phyloP scores from a whole-genome alignment of 2,797 vertebrate species.

The Melanogrammus aeglefinus region DNA sequence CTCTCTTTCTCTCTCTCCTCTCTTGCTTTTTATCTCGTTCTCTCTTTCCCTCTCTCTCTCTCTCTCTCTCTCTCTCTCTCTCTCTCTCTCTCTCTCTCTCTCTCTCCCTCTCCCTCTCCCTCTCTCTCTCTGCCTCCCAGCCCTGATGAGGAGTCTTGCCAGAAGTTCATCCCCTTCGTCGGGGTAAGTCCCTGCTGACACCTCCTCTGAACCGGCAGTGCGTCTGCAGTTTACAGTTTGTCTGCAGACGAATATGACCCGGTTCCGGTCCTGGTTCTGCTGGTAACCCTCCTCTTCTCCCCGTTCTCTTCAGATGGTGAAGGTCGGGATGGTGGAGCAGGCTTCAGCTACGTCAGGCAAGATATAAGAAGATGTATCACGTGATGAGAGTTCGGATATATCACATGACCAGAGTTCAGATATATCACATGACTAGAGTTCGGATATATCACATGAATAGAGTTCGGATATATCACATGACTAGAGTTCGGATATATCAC shows the following conservation, averaged over 20 bases:
- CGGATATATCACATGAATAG: neutral
- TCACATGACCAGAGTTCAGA: too few species aligned
- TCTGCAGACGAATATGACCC: neutral
- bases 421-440: neutral
- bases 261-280: neutral
- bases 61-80: constrained; percentile 29
- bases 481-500: too few species aligned
- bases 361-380: neutral
- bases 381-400: neutral
- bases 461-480: neutral
- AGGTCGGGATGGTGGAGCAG: constrained; percentile 94
- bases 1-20: neutral
- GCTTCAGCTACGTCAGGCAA: constrained; percentile 89
- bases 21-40: neutral
- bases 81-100: constrained; percentile 30
- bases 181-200: constrained; percentile 77
- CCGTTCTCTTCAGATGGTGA: constrained; percentile 82
- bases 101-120: neutral
- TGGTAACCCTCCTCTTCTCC: neutral
- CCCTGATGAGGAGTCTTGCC: constrained; percentile 94
- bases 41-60: neutral
- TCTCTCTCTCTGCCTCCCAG: constrained; percentile 54
- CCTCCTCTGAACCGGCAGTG: neutral
- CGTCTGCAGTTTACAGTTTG: too few species aligned
- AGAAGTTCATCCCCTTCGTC: constrained; percentile 97